Conservation (phyloP, 2,113 vertebrate species). For the Nannospalax galili region DNA sequence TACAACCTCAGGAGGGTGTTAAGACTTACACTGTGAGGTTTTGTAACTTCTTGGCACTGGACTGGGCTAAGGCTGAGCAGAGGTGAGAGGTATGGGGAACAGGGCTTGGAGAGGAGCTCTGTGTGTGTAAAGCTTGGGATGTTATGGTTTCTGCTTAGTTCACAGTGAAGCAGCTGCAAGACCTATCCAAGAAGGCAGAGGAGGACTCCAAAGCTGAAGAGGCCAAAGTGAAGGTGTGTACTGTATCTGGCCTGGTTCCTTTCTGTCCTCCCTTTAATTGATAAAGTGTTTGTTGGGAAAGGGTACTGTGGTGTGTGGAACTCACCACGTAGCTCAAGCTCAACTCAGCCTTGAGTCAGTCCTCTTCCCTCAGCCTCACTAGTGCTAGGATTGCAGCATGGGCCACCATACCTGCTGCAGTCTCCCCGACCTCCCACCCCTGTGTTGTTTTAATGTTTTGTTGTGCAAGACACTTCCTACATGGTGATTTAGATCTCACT, state of each 20-base stretch:
- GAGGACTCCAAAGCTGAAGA: conserved; percentile 96
- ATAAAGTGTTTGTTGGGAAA: too few species aligned
- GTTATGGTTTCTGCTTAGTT: conserved; percentile 85
- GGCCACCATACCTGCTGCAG: too few species aligned
- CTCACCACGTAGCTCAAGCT: neutral
- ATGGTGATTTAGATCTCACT: neutral
- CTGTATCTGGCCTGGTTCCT: neutral
- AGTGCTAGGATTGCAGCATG: too few species aligned
- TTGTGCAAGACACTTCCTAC: neutral
- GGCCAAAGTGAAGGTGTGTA: conserved; percentile 95
- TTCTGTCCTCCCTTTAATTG: neutral
- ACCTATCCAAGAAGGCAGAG: conserved; percentile 95
- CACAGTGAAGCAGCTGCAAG: conserved; percentile 95
- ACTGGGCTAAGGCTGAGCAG: neutral
- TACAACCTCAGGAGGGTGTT: fast-evolving
- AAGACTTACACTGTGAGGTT: neutral
- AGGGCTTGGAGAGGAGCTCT: neutral
- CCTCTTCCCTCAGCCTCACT: too few species aligned
- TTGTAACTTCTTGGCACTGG: neutral
- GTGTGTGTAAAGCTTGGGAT: fast-evolving
- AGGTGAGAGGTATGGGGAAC: neutral
- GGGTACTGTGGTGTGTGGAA: too few species aligned
- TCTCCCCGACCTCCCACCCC: too few species aligned
- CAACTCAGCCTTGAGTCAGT: too few species aligned
- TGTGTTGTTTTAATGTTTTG: neutral